phyloP scores from a whole-genome alignment of 2,888 invertebrate species.

The Diaphora mendica region DNA sequence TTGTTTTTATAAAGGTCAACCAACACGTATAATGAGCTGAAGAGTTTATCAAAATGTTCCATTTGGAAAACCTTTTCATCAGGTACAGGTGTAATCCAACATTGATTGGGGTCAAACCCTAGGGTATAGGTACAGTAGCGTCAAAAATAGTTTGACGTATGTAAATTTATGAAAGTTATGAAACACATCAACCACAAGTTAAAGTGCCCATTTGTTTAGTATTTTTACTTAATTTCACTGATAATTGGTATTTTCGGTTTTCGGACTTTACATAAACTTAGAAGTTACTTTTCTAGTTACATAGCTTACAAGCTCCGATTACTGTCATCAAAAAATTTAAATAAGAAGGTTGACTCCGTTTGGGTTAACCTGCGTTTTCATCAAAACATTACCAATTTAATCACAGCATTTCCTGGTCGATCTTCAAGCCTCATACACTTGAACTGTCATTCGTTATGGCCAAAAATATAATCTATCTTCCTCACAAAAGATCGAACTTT shows the following conservation, averaged over 20 bases:
- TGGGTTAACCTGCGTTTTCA: no score
- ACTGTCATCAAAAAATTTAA: no score
- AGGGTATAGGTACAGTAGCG: not conserved
- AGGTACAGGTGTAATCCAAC: not conserved
- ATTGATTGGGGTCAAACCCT: not conserved
- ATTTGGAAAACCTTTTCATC: not conserved
- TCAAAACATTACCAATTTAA: no score
- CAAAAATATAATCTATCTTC: constrained; percentile 4
- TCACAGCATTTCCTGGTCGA: no score
- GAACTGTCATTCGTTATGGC: not conserved
- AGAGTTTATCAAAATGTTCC: not conserved
- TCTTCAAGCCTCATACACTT: no score
- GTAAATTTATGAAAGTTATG: not conserved
- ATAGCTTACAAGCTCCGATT: no score
- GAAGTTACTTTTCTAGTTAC: not conserved
- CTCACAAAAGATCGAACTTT: constrained; percentile 9
- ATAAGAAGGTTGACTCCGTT: no score
- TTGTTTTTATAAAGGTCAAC: not conserved
- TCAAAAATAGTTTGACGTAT: not conserved
- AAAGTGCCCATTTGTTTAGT: no score
- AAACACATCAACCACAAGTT: no score
- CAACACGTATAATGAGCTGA: no score
- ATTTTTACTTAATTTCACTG: no score
- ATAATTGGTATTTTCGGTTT: no score
- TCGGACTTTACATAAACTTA: not conserved